A percentile compares a stretch with the other conserved stretches of the same genome.
Evolutionary conservation across 2,113 vertebrate genomes (phyloP).

Genomic region (Rhodinocichla rosea): DNA sequence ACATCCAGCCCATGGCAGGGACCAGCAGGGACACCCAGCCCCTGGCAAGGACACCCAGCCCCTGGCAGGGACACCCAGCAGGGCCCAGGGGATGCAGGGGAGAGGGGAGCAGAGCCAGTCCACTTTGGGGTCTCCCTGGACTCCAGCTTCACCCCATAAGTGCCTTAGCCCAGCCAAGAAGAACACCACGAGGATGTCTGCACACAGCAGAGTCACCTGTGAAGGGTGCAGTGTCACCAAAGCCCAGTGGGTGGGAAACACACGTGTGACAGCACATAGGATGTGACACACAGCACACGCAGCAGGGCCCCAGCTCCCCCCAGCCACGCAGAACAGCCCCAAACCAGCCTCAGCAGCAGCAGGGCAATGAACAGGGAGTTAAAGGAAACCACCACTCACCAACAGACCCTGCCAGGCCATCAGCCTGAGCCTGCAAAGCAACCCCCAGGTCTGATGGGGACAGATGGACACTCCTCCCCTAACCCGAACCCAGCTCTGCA

Average conservation of each 20-base stretch:
- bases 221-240: neutral
- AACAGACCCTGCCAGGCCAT: neutral
- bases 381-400: neutral
- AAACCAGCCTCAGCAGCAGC: neutral
- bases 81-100: neutral
- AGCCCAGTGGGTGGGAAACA: neutral
- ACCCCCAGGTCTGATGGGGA: neutral
- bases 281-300: fast-evolving
- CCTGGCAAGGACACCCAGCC: neutral
- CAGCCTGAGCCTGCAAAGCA: fast-evolving
- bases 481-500: neutral
- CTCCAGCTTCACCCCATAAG: neutral
- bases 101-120: neutral
- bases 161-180: fast-evolving
- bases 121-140: neutral
- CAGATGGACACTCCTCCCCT: fast-evolving
- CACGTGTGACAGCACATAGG: fast-evolving
- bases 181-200: fast-evolving
- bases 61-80: neutral
- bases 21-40: too few relatives aligned
- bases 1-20: neutral
- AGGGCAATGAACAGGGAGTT: neutral
- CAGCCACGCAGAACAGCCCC: fast-evolving
- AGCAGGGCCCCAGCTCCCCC: neutral
- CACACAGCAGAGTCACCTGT: neutral